Base-by-base conservation (phyloP, 2,888 invertebrate genomes). In the Acleris laterana region DNA sequence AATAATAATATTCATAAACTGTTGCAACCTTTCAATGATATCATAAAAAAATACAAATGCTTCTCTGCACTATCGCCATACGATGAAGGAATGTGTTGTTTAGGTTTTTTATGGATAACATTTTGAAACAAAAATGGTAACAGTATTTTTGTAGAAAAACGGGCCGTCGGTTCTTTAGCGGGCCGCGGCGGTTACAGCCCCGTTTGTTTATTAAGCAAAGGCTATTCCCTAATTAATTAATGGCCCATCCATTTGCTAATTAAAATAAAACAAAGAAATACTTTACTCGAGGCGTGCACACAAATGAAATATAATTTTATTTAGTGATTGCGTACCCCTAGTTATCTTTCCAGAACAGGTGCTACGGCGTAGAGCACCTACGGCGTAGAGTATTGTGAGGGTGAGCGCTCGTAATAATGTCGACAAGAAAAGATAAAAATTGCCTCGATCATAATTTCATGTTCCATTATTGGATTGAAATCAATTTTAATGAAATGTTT, bases 201-300 rank as follows among this genome's bases (percentile, higher is more conserved):
- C 42, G 42, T 60, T 49, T 60, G 55, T 59, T 64, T 59, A 59
- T 19, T 38, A 64, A 48, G 49, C 49, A 49, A 65, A 49, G 42
- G 49, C 49, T 50, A 19, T 60, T 58, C 25, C 48, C 6, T 57
- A 48, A 48, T 53, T 83, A 82, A 83, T 83, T 81, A 82, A 82
- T 81, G 80, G 77, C 75, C 72, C 75, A 71, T 77, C 76, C 79
- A 82, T 81, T 84, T 72, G 76, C 72, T 81, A 80, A 83, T 84
- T 82, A 79, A 80, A 79, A 75, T 77, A 73, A 72, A 70, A 69
- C 65, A 70, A 72, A 74, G 68, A 44, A 67, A 70, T 68, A 66
- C 62, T 73, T 57, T 57, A 25, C 13, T 22, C 11, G 25, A 57
- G 44, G 16, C 38, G 57, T 25, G 25, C 9, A n/a, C 25, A 7